Percentiles rank a stretch among this genome's conserved stretches.
These are phyloP conservation scores for Onychomys torridus DNA, from an alignment of 2,797 vertebrate species.

Conservation along the genomic window DNA sequence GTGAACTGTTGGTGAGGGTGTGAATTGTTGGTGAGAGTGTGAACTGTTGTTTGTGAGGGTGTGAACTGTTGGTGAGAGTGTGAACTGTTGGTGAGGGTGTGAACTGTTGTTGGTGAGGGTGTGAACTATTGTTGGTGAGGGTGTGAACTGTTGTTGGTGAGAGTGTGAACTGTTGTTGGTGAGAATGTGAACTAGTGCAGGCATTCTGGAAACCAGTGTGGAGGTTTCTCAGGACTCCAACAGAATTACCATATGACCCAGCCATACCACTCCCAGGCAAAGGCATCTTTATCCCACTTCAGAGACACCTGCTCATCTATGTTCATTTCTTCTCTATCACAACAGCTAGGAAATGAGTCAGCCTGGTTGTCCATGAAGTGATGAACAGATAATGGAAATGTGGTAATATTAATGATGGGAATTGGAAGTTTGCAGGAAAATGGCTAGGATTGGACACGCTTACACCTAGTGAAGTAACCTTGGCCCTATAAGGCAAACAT, in stretches of 20 bases:
- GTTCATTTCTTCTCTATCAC: not conserved
- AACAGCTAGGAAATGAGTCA: not conserved
- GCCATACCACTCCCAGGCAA: not conserved
- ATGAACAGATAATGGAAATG: not conserved
- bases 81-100: not conserved
- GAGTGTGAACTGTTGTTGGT: not conserved
- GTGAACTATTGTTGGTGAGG: not conserved
- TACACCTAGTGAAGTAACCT: not conserved
- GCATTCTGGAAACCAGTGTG: not conserved
- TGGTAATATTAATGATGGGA: not conserved
- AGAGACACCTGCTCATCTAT: not conserved
- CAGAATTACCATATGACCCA: not conserved
- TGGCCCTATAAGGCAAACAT: not conserved
- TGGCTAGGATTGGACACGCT: not conserved
- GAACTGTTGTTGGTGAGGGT: not conserved
- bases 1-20: not conserved
- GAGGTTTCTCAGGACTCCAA: not conserved
- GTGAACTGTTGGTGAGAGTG: not conserved
- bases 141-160: not conserved
- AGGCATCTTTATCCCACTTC: not conserved
- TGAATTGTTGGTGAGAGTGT: not conserved
- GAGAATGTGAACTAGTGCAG: not conserved
- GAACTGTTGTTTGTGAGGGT: not conserved
- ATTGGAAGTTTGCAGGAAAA: not conserved
- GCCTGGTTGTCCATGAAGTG: not conserved